Base-by-base conservation (phyloP, 2,113 vertebrate species). In the Cottus gobio region DNA sequence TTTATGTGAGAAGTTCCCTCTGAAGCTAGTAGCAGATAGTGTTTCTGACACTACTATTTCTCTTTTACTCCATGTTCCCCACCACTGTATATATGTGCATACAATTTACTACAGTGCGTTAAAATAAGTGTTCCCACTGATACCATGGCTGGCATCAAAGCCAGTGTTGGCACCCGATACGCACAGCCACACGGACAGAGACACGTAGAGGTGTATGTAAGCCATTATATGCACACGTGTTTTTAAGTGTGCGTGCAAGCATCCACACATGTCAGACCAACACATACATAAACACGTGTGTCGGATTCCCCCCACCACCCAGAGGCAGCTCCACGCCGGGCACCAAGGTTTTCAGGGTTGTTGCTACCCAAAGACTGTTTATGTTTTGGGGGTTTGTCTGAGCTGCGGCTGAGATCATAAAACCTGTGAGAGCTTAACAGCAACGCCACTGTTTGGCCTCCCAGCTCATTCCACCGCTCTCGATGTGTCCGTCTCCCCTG, bases 351-450 rank as follows among this genome's bases (percentile, higher is more conserved):
- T 91, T 91, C 75, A 58, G 63, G 85, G 75, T 89, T 88, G 78
- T 86, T 85, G 87, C 87, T 61, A 39, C 65, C 82, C 61, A 54
- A 82, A 88, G 75, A 89, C 79, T 90, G 90, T 93, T 93, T 91
- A 86, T 89, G 79, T 91, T 82, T 89, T 85, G 42, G 77, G 79
- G 73, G 60, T 68, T 67, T 83, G 80, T 87, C 82, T 73, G 54
- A 48, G 62, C 70, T 76, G 74, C 60, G 60, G 83, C 86, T 83
- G 86, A 91, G 85, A 86, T 91, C 90, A 89, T 92, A 88, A 92
- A 93, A 90, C 58, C 82, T 81, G 54, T 34, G 71, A 82, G 79
- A 67, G 77, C 34, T 82, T 80, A 73, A 92, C 85, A 88, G 78
- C 82, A 80, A 84, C 57, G 74, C 60, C 74, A 87, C 79, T 89